A percentile compares a stretch with the other conserved stretches of the same genome.
These are phyloP conservation scores for Lutraria lutraria DNA, from an alignment of 2,888 invertebrate genomes.

Conservation along the genomic window DNA sequence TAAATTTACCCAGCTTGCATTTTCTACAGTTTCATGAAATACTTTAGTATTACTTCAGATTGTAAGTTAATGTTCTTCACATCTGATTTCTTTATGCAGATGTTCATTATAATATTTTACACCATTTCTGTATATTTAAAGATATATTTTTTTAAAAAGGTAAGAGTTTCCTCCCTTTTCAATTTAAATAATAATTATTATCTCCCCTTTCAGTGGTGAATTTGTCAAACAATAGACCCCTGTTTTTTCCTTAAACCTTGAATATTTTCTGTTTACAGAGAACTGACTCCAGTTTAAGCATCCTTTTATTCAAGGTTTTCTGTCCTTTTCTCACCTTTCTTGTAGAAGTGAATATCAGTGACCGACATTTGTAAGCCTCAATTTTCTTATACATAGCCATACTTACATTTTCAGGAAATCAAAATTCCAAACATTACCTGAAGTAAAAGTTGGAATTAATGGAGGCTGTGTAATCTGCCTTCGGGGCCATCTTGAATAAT, in stretches of 20 bases:
- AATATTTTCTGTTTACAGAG: too few relatives aligned
- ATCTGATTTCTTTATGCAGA: not conserved
- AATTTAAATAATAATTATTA: too few relatives aligned
- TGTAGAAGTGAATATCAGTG: not conserved
- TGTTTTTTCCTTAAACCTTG: too few relatives aligned
- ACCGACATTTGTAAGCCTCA: not conserved
- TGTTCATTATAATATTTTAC: not conserved
- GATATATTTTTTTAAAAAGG: too few relatives aligned
- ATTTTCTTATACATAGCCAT: not conserved
- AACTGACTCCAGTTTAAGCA: too few relatives aligned
- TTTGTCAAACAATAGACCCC: too few relatives aligned
- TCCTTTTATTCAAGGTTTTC: too few relatives aligned
- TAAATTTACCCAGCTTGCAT: constrained; percentile 12
- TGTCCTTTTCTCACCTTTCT: not conserved
- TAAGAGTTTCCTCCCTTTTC: too few relatives aligned
- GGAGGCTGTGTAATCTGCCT: not conserved
- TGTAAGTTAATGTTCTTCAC: not conserved
- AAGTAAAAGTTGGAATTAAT: not conserved
- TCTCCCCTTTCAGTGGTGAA: too few relatives aligned
- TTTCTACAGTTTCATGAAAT: constrained; percentile 9
- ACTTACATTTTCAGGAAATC: not conserved
- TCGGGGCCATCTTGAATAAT: not conserved
- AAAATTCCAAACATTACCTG: not conserved
- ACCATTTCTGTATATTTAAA: not conserved
- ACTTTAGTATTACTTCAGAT: not conserved